A percentile compares a stretch with the other conserved stretches of the same genome.
phyloP scores from a whole-genome alignment of 1,140 invertebrate genomes.

The Battus philenor region DNA sequence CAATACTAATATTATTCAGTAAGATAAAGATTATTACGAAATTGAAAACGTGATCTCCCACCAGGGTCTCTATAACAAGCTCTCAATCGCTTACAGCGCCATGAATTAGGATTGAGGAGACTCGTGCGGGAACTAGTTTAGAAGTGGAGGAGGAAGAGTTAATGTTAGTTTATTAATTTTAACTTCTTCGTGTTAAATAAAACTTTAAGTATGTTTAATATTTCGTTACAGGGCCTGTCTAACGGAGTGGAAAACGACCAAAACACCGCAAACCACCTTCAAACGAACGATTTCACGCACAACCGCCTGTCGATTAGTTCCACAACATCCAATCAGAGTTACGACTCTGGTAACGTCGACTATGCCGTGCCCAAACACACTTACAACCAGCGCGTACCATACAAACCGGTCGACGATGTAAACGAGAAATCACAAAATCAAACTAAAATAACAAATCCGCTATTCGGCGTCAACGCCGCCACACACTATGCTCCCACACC shows the following conservation, averaged over 20 bases:
- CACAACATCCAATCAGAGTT: constrained; percentile 63
- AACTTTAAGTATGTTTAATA: constrained; percentile 2
- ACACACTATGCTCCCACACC: constrained; percentile 64
- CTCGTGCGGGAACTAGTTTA: no score
- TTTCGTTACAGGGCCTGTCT: constrained; percentile 61
- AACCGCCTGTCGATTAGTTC: constrained; percentile 64
- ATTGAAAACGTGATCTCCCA: no score
- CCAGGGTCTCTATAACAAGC: no score
- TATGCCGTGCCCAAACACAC: constrained; percentile 60
- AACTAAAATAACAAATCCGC: constrained; percentile 62
- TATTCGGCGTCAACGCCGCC: constrained; percentile 71
- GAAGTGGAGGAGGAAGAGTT: no score
- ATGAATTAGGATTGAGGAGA: no score
- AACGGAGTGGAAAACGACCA: constrained; percentile 76
- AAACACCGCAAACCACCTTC: constrained; percentile 62
- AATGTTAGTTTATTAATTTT: no score
- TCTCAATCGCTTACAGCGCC: no score
- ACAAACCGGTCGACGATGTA: constrained; percentile 36
- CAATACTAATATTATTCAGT: no score
- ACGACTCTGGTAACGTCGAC: constrained; percentile 57
- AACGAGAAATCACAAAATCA: constrained; percentile 38
- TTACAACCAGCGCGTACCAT: constrained; percentile 35
- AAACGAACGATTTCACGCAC: constrained; percentile 63
- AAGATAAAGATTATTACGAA: no score
- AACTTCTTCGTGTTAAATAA: no score